Evolutionary conservation across 2,888 invertebrate genomes (phyloP), one percentile per base, ranked within the genome.

Genomic region (Eupelmus urozonus): DNA sequence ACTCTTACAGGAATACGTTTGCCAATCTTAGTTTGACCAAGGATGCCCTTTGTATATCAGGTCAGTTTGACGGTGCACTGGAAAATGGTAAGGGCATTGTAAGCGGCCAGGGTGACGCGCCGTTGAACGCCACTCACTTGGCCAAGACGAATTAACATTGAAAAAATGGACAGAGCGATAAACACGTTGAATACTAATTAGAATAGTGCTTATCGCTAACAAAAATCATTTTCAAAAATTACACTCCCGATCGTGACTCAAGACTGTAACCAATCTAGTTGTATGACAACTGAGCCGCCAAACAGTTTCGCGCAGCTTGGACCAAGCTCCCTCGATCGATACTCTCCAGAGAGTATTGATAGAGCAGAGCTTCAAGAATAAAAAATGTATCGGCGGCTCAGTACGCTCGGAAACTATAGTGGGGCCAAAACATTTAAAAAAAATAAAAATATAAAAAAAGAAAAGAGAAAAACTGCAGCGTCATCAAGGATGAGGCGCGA

Each of bases 211-310:
- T 9, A 34, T 34, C 34, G 34, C 34, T 34, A 34, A 34, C 3
- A 34, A 60, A 40, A 70, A 23, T 60, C 55, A 55, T 63, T 76
- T n/a, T n/a, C n/a, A 51, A 27, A 71, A 76, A 59, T 71, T 71
- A 57, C 73, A 82, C 81, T 84, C 86, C 84, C 86, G 85, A 85
- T 86, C 84, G 81, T 84, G 88, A 88, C 86, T 84, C 82, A 88
- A 88, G 88, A 88, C 87, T 88, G 88, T 86, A 86, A 86, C 85
- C 83, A 86, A 87, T 84, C 83, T 85, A 83, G 82, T 84, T 83
- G 83, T 83, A 84, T 82, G 83, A 82, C 80, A 79, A 79, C 83
- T 80, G 85, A 85, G 83, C 82, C 81, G 82, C 82, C 80, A 83
- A 80, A 82, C 82, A 83, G 42, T 16, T 29, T 20, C 7, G 11